Conservation (phyloP, 2,797 vertebrate genomes). For the Microctenopoma lineatum region DNA sequence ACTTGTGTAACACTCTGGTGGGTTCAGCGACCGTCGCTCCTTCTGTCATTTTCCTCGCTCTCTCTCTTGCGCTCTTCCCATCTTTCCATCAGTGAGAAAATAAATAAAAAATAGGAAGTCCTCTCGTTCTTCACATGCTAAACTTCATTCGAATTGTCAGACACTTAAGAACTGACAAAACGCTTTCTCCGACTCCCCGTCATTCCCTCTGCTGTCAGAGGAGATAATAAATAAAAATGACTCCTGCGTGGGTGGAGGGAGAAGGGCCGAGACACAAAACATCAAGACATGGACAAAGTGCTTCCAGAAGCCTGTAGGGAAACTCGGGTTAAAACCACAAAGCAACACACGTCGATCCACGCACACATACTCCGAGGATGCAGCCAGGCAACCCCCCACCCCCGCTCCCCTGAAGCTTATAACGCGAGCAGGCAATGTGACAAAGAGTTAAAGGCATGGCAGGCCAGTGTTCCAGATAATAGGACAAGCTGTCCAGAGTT, state of each 20-base stretch:
- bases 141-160: slow-evolving; percentile 84
- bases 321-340: slow-evolving; percentile 58
- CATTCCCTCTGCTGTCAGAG: slow-evolving; percentile 74
- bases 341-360: slow-evolving; percentile 42
- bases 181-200: slow-evolving; percentile 70
- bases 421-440: slow-evolving; percentile 73
- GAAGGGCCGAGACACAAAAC: slow-evolving; percentile 56
- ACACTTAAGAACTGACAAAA: slow-evolving; percentile 85
- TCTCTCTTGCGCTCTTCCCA: slow-evolving; percentile 40
- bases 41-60: slow-evolving; percentile 65
- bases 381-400: slow-evolving; percentile 42
- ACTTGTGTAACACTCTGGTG: slow-evolving; percentile 83
- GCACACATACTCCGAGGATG: slow-evolving; percentile 63
- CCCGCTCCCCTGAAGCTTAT: slow-evolving; percentile 74
- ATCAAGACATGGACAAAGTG: slow-evolving; percentile 77
- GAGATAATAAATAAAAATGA: slow-evolving; percentile 82
- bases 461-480: slow-evolving; percentile 76
- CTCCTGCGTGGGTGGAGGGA: slow-evolving; percentile 67
- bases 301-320: slow-evolving; percentile 69
- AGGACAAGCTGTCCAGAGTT: slow-evolving; percentile 72
- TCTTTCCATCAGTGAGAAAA: slow-evolving; percentile 62
- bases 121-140: slow-evolving; percentile 73
- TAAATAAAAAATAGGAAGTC: slow-evolving; percentile 38
- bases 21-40: slow-evolving; percentile 73
- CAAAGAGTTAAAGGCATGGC: slow-evolving; percentile 76